Evolutionary conservation across 2,797 vertebrate species (phyloP).

Genomic region (Gorsachius magnificus): DNA sequence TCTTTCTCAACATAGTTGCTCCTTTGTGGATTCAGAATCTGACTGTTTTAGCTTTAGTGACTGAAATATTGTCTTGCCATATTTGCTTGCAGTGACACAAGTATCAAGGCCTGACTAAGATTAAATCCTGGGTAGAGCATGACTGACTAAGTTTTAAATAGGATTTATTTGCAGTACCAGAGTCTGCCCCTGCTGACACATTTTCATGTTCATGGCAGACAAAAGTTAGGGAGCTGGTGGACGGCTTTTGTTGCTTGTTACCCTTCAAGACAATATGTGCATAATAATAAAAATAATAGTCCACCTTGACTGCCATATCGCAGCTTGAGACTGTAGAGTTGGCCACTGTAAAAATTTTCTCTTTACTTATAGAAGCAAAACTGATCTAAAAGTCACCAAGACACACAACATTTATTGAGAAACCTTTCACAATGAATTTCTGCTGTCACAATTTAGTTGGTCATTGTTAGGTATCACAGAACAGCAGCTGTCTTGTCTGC

Average conservation of each 20-base stretch:
- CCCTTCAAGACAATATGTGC: background rate
- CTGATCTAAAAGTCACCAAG: background rate
- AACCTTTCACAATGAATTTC: background rate
- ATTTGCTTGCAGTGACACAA: background rate
- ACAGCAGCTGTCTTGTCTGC: background rate
- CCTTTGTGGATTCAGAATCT: background rate
- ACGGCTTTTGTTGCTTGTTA: background rate
- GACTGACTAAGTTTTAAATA: background rate
- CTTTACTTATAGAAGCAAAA: background rate
- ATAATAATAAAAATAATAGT: background rate
- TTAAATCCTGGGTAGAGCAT: background rate
- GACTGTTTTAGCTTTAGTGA: background rate
- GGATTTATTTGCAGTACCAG: background rate
- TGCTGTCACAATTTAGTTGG: background rate
- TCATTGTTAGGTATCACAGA: background rate
- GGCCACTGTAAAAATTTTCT: background rate
- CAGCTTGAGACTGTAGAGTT: background rate
- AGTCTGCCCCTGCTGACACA: background rate
- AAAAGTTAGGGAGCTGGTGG: background rate
- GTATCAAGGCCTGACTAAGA: background rate
- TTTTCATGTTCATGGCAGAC: background rate
- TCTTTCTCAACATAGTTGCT: background rate
- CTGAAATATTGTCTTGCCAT: background rate
- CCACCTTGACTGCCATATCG: background rate
- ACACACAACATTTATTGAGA: background rate